phyloP scores from a whole-genome alignment of 53 echinoderm and acorn worm species.

The Zoroaster sp. region DNA sequence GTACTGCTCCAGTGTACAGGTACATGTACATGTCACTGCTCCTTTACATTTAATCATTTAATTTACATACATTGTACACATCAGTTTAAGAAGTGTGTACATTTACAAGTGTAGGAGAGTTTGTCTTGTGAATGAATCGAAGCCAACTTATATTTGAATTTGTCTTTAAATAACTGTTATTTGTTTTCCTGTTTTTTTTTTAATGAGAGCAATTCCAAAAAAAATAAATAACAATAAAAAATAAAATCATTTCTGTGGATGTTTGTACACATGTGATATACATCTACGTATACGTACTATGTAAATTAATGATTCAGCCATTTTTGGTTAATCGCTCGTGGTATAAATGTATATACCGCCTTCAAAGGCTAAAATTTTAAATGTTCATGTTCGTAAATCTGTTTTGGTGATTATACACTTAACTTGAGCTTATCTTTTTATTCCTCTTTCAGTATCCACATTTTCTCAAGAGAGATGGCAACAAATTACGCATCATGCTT shows the following conservation, averaged over 20 bases:
- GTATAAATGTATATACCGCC: too few relatives aligned
- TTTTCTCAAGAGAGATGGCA: slow-evolving; percentile 97
- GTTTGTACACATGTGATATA: too few relatives aligned
- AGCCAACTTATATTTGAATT: background rate
- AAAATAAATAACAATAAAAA: too few relatives aligned
- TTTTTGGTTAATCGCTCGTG: too few relatives aligned
- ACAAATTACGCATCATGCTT: slow-evolving; percentile 95
- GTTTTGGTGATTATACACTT: too few relatives aligned
- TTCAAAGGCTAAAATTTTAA: too few relatives aligned
- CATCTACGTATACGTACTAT: background rate
- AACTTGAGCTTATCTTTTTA: background rate
- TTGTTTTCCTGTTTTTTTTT: background rate
- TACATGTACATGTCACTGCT: background rate
- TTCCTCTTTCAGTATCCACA: slow-evolving; percentile 90
- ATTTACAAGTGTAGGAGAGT: background rate
- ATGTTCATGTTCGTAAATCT: too few relatives aligned
- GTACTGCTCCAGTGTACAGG: background rate
- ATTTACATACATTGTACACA: too few relatives aligned
- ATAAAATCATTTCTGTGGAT: too few relatives aligned
- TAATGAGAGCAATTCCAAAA: too few relatives aligned
- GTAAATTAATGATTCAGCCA: background rate
- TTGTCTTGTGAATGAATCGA: background rate
- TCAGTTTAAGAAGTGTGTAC: background rate
- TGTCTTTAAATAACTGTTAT: background rate
- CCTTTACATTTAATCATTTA: background rate